Evolutionary conservation across 1,140 invertebrate genomes (phyloP), one percentile per base, ranked within the genome.

Genomic region (Saxidomus purpurata): DNA sequence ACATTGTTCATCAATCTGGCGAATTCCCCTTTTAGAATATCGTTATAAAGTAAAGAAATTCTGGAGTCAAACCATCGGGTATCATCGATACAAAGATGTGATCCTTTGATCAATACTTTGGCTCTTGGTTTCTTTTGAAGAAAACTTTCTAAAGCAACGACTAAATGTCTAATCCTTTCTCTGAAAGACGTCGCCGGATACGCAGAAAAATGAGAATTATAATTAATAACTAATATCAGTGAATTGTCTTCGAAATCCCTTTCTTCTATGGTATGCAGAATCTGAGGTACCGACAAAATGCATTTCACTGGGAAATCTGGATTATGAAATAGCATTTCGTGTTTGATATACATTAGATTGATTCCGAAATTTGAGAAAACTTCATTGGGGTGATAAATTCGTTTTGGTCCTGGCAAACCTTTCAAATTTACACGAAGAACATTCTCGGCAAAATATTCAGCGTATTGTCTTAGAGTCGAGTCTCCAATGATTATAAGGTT

Each of bases 251-350:
- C 34, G 4, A 76, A 40, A 34, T 86, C 34, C 1, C 47, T 43
- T 8, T 43, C 11, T 25, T 34, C 43, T n/a, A 84, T 15, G 1
- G 47, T 49, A 28, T 36, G 1, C 17, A 84, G 1, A 8, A 67
- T 31, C 43, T 84, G 55, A 43, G 61, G 40, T 8, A 71, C 38
- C 17, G 63, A 71, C 1, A 13, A 3, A 28, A 84, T 84, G 17
- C 19, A 25, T 2, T 38, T 61, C 15, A 49, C 19, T 55, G 85
- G 85, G 9, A 87, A 77, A 31, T 79, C 61, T 11, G 71, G 52
- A 79, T 87, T 77, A 34, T 87, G 85, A 31, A 63, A 79, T 19
- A 74, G 85, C 85, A 87, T 87, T n/a, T 59, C 85, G 47, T 87
- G 85, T 36, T 87, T 87, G 0, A 63, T n/a, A 31, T 61, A 87